Base-by-base conservation (phyloP, 92 coral and sea anemone species). In the Muricea muricata region DNA sequence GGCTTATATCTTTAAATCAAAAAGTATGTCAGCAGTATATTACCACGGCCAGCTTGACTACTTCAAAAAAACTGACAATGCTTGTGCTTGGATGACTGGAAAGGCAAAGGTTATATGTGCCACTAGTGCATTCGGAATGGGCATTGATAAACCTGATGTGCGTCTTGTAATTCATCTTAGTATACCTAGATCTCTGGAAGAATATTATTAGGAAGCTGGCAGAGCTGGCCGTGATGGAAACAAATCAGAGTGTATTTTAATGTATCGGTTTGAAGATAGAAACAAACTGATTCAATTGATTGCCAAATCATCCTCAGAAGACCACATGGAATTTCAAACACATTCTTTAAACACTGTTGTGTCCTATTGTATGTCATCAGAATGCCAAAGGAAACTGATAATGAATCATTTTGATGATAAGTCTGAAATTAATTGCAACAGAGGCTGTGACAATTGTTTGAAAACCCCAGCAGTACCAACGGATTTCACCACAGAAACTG, bases 51-150 rank as follows among this genome's bases (percentile, higher is more conserved):
- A 52, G 20, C 60, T 52, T 2, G 60, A 52, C 20, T 20, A 48
- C 21, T 52, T 52, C 20, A 25, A 52, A 17, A 52, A 7, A 52
- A 52, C 21, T 52, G 60, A 52, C 60, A 52, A 52, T 52, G 60
- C 60, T 52, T 1, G 21, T 17, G 60, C 60, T 18, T 52, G 60
- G 60, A 1, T 52, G 23, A 17, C 60, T 17, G 60, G 60, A 6
- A 52, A 6, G 60, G 60, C 60, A 52, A 2, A 6, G 60, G 26
- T 52, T 0, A 52, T 52, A 13, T 52, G 60, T 52, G 98, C 98
- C 1, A 94, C 98, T 15, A 93, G 92, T 10, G 98, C 98, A 0
- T 94, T 94, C 65, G 98, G 97, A 3, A 94, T 94, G 98, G 98
- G 98, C 33, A 94, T 94, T 18, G 98, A 94, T 78, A 94, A 94